phyloP scores from a whole-genome alignment of 2,888 invertebrate genomes.

The Scrobipalpa costella region DNA sequence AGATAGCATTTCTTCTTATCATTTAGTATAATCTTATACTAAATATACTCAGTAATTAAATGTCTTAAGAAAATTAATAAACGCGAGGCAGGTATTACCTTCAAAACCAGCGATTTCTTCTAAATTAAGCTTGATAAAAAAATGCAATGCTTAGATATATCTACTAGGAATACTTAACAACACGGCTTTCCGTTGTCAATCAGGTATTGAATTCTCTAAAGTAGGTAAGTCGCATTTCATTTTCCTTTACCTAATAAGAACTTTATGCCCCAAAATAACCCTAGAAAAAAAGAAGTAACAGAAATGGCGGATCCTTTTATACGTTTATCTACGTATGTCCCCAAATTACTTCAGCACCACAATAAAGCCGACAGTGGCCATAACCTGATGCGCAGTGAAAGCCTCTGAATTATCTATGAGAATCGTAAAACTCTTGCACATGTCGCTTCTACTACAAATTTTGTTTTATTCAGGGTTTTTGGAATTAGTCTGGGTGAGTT shows the following conservation, averaged over 20 bases:
- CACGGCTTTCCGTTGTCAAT: no score
- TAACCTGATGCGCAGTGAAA: slow-evolving; percentile 37
- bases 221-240: no score
- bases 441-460: slow-evolving; percentile 13
- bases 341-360: slow-evolving; percentile 38
- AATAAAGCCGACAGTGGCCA: slow-evolving; percentile 37
- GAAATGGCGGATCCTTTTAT: slow-evolving; percentile 2
- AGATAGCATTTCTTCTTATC: no score
- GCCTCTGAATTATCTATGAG: slow-evolving; percentile 43
- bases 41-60: no score
- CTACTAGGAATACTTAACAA: no score
- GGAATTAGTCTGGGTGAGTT: background rate
- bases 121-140: no score
- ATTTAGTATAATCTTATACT: no score
- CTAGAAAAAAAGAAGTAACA: slow-evolving; percentile 10
- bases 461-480: background rate
- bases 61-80: no score
- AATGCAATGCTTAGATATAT: no score
- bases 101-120: no score
- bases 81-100: no score
- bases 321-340: background rate
- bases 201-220: no score
- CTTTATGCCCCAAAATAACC: slow-evolving; percentile 3
- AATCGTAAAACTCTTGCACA: slow-evolving; percentile 41
- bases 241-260: background rate